phyloP scores from a whole-genome alignment of 2,888 invertebrate species.

The Cyaniris semiargus region DNA sequence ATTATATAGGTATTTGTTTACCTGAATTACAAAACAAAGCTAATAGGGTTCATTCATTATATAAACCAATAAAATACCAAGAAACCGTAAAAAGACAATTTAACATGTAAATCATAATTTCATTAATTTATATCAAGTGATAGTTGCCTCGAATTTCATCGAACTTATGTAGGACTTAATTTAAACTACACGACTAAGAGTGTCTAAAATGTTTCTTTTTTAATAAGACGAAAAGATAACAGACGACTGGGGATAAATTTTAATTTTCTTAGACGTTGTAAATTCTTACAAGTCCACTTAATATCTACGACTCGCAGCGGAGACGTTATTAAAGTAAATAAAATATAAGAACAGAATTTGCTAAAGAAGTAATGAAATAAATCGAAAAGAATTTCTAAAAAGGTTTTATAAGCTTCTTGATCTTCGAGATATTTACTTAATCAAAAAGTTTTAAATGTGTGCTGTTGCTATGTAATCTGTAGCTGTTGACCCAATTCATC shows the following conservation, averaged over 20 bases:
- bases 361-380: constrained; percentile 13
- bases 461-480: background rate
- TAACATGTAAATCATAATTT: no score
- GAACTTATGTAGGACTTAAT: background rate
- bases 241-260: constrained; percentile 12
- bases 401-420: background rate
- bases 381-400: background rate
- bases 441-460: background rate
- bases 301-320: constrained; percentile 12
- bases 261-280: constrained; percentile 20
- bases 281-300: constrained; percentile 21
- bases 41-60: no score
- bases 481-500: background rate
- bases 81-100: no score
- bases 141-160: background rate
- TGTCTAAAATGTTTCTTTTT: background rate
- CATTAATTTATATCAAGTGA: background rate
- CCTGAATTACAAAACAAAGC: no score
- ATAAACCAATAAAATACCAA: no score
- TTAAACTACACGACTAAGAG: background rate
- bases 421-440: background rate
- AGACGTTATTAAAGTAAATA: constrained; percentile 20
- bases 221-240: background rate
- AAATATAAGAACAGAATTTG: constrained; percentile 12
- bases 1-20: no score